Evolutionary conservation across 2,888 invertebrate species (phyloP).

Genomic region (Drosophila engyochracea): DNA sequence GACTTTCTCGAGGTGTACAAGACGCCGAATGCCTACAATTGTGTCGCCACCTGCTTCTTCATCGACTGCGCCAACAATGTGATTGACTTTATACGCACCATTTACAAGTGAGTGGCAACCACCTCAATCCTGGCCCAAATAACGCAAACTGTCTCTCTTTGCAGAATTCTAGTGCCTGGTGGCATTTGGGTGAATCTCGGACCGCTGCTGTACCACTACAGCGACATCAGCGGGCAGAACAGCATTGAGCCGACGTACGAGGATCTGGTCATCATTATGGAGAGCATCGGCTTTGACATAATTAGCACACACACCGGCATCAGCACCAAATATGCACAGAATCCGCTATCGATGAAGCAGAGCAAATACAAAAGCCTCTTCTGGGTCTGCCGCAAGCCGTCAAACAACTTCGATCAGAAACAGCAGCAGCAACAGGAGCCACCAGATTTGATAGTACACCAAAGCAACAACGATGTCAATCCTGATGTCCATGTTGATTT

Average conservation of each 20-base stretch:
- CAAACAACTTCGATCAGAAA: conserved; percentile 30
- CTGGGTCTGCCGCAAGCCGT: conserved; percentile 95
- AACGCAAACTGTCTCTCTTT: not conserved
- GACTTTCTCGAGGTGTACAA: conserved; percentile 93
- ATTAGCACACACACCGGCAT: conserved; percentile 90
- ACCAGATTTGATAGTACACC: conserved; percentile 53
- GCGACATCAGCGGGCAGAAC: conserved; percentile 93
- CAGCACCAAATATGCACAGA: conserved; percentile 96
- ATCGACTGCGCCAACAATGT: conserved; percentile 99
- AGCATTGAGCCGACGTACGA: conserved; percentile 98
- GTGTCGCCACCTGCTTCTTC: conserved; percentile 98
- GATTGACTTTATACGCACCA: conserved; percentile 96
- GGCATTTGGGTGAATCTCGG: conserved; percentile 96
- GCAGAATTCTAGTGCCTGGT: conserved; percentile 93
- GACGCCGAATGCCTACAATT: conserved; percentile 88
- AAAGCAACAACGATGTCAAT: conserved; percentile 27
- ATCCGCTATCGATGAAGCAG: conserved; percentile 96
- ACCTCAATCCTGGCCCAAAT: not conserved
- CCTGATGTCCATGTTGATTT: conserved; percentile 17
- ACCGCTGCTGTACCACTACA: conserved; percentile 96
- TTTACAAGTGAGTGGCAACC: conserved; percentile 87
- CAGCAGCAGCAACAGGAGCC: conserved; percentile 52
- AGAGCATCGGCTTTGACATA: conserved; percentile 93
- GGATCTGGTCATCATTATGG: conserved; percentile 91
- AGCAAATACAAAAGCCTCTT: conserved; percentile 96